Evolutionary conservation across 2,888 invertebrate species (phyloP).

Genomic region (Xylota segnis): DNA sequence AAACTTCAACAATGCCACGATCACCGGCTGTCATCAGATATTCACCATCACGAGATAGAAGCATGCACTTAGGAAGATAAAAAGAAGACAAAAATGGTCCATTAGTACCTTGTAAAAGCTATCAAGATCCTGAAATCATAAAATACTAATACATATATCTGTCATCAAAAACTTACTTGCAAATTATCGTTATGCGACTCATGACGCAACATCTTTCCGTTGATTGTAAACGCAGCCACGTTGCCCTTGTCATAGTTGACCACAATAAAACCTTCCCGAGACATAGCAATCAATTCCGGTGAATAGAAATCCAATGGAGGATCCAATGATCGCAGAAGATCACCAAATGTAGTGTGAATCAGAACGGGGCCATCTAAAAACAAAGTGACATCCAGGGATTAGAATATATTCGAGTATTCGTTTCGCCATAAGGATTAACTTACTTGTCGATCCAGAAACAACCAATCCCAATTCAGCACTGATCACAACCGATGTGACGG

Average conservation of each 20-base stretch:
- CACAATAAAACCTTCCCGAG: constrained; percentile 97
- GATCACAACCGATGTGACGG: constrained; percentile 97
- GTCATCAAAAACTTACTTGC: constrained; percentile 88
- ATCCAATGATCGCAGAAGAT: constrained; percentile 95
- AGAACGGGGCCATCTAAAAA: constrained; percentile 96
- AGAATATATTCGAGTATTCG: not conserved
- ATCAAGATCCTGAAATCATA: constrained; percentile 13
- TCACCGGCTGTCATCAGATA: constrained; percentile 99
- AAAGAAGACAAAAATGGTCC: constrained; percentile 8
- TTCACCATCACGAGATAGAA: constrained; percentile 98
- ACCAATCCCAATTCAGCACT: constrained; percentile 99
- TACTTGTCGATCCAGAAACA: constrained; percentile 94
- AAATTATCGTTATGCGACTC: constrained; percentile 98
- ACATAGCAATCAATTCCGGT: constrained; percentile 96
- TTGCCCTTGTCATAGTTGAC: constrained; percentile 97
- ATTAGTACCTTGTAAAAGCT: not conserved
- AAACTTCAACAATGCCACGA: constrained; percentile 98
- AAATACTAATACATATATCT: not conserved
- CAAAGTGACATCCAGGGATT: not conserved
- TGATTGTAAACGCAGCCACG: constrained; percentile 97
- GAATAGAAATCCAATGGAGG: constrained; percentile 90
- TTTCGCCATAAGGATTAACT: constrained; percentile 81
- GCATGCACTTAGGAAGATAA: constrained; percentile 89
- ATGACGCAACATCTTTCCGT: constrained; percentile 94
- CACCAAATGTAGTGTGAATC: constrained; percentile 99